phyloP scores from a whole-genome alignment of 2,113 vertebrate species.

The Engystomops pustulosus region DNA sequence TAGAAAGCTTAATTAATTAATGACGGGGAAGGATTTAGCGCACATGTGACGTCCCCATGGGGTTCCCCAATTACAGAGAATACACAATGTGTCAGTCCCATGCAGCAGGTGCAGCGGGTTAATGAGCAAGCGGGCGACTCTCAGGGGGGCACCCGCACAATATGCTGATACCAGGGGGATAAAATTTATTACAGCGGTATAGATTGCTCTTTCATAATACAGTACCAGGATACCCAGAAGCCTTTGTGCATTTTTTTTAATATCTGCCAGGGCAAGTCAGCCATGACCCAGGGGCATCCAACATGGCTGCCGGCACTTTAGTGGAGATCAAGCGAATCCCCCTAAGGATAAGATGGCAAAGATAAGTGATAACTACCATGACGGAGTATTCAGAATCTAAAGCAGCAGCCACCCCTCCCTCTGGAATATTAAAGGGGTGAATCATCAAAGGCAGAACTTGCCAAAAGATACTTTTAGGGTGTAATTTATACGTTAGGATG shows the following conservation, averaged over 20 bases:
- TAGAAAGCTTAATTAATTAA: background rate
- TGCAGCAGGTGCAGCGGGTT: background rate
- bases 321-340: too few species aligned
- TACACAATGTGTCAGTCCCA: background rate
- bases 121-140: background rate
- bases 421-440: too few species aligned
- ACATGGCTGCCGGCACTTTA: too few species aligned
- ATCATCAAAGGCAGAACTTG: too few species aligned
- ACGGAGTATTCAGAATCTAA: too few species aligned
- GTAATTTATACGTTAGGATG: too few species aligned
- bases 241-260: background rate
- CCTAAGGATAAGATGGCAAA: too few species aligned
- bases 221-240: background rate
- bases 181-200: background rate
- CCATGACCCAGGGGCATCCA: too few species aligned
- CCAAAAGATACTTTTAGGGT: too few species aligned
- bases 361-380: too few species aligned
- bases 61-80: background rate
- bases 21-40: background rate
- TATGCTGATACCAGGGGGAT: background rate
- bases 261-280: too few species aligned
- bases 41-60: conserved; percentile 3
- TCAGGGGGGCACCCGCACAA: background rate
- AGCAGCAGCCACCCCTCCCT: too few species aligned
- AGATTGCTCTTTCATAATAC: background rate